A percentile compares a stretch with the other conserved stretches of the same genome.
phyloP scores from a whole-genome alignment of 2,113 vertebrate genomes.

The Falco punctatus region DNA sequence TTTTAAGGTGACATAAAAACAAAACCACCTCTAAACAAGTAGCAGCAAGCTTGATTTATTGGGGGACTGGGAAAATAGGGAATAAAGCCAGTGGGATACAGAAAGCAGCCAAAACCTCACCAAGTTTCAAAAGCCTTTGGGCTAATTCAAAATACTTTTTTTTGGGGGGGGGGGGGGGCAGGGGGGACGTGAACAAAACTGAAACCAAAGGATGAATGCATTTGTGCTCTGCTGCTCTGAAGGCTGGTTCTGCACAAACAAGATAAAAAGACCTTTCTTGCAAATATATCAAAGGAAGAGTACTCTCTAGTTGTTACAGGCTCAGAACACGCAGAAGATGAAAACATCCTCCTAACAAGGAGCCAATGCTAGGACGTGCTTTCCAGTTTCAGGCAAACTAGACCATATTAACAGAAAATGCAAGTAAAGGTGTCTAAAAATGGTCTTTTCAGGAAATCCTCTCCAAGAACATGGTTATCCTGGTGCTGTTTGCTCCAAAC shows the following conservation, averaged over 20 bases:
- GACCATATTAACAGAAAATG: neutral
- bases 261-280: neutral
- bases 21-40: neutral
- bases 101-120: neutral
- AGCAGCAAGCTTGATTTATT: neutral
- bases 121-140: neutral
- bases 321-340: neutral
- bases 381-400: neutral
- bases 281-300: neutral
- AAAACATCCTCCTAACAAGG: neutral
- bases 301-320: neutral
- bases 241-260: neutral
- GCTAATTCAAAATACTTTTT: neutral
- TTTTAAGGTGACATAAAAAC: neutral
- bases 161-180: too few species aligned
- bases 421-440: neutral
- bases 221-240: neutral
- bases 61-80: neutral
- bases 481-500: neutral
- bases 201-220: neutral
- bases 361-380: accelerated
- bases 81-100: neutral
- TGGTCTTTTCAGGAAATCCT: neutral
- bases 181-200: neutral
- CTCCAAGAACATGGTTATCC: neutral